These are phyloP conservation scores for Paralichthys olivaceus DNA, from an alignment of 2,113 vertebrate genomes.

Conservation along the genomic window DNA sequence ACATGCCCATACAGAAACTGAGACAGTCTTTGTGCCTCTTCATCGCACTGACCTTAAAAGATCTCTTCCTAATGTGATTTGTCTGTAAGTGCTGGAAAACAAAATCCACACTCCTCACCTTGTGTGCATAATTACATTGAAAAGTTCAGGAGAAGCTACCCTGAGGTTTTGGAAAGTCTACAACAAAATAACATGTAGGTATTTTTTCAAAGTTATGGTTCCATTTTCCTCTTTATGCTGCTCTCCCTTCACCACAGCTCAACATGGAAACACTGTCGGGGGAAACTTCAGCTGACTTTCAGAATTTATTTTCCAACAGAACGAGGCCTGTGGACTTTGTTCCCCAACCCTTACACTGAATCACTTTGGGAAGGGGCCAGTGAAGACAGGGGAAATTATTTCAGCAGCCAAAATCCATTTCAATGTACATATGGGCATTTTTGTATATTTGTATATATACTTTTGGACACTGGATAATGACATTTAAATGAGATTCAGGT, in stretches of 20 bases:
- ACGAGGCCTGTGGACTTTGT: background rate
- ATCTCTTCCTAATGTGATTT: constrained; percentile 5
- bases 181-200: background rate
- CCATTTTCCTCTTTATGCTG: background rate
- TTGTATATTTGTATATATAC: background rate
- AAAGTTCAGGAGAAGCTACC: no score
- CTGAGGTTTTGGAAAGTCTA: background rate
- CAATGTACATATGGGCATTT: no score
- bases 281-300: background rate
- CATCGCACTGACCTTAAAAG: background rate
- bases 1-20: background rate
- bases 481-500: background rate
- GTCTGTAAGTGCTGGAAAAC: background rate
- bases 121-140: background rate
- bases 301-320: no score
- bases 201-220: background rate
- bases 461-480: background rate
- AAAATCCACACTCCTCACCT: background rate
- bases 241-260: background rate
- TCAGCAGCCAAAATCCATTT: no score
- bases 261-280: background rate
- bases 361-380: background rate
- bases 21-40: background rate
- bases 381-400: no score
- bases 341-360: background rate